Percentiles rank a stretch among this genome's conserved stretches.
Conservation (phyloP, 2,113 vertebrate species). For the Clarias gariepinus region DNA sequence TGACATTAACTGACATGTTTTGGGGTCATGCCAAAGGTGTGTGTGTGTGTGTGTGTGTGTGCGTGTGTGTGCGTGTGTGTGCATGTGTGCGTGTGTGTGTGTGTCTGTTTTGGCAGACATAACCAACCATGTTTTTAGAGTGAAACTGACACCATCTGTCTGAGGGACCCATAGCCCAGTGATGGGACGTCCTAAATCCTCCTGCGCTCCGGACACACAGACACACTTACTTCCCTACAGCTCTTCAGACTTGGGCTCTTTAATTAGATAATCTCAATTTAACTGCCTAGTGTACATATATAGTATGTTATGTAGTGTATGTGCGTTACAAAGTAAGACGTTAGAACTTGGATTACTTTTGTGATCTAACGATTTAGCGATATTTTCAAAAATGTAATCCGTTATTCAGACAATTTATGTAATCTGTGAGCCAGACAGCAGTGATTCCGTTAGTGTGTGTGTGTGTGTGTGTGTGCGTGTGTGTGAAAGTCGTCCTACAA, state of each 20-base stretch:
- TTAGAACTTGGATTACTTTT: no score
- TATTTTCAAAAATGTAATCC: no score
- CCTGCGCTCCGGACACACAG: slow-evolving; percentile 16
- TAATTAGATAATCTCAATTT: slow-evolving; percentile 47
- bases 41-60: slow-evolving; percentile 30
- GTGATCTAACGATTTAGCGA: no score
- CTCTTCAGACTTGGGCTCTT: slow-evolving; percentile 44
- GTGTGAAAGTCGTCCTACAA: no score
- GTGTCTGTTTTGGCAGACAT: slow-evolving; percentile 35
- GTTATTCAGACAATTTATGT: no score
- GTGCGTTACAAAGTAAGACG: no score
- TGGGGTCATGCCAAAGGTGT: slow-evolving; percentile 54
- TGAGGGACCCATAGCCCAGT: slow-evolving; percentile 44
- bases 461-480: no score
- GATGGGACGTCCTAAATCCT: slow-evolving; percentile 46
- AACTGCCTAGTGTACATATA: background rate
- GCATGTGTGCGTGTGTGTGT: slow-evolving; percentile 25
- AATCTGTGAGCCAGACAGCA: no score
- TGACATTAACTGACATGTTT: slow-evolving; percentile 50
- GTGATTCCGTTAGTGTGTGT: no score
- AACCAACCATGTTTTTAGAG: slow-evolving; percentile 50
- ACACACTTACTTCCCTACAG: slow-evolving; percentile 39
- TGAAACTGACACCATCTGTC: slow-evolving; percentile 61
- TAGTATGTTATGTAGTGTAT: background rate
- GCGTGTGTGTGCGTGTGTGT: slow-evolving; percentile 26